These are phyloP conservation scores for Argyrosomus regius DNA, from an alignment of 2,797 vertebrate genomes.

Conservation along the genomic window DNA sequence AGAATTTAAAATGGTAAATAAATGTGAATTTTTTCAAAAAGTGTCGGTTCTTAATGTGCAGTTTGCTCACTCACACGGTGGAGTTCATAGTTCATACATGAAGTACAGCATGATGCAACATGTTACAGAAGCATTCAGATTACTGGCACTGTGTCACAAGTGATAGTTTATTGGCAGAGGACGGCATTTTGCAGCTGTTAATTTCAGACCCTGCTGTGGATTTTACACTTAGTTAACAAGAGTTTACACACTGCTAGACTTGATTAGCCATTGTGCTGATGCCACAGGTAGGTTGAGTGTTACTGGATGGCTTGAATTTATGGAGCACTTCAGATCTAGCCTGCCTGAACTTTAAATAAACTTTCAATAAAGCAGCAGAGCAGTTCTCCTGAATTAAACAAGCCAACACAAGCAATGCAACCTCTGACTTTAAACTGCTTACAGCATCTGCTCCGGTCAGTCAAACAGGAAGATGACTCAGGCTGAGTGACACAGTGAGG, in stretches of 20 bases:
- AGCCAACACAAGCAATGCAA: neutral
- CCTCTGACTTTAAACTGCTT: neutral
- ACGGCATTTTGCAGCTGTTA: constrained; percentile 29
- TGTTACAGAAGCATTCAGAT: constrained; percentile 2
- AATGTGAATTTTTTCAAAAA: neutral
- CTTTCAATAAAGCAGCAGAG: neutral
- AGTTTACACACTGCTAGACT: neutral
- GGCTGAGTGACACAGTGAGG: neutral
- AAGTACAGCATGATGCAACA: neutral
- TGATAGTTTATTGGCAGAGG: constrained; percentile 11
- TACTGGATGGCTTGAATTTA: constrained; percentile 14
- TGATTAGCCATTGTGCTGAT: neutral
- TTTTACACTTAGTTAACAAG: neutral
- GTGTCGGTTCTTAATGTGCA: neutral
- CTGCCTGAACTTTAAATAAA: constrained; percentile 3
- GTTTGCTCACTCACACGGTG: constrained; percentile 5
- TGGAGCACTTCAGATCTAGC: neutral
- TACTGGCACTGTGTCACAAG: neutral
- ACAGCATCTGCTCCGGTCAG: neutral
- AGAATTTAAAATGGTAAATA: neutral
- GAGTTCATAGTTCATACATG: constrained; percentile 9
- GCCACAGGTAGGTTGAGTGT: neutral
- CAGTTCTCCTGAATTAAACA: neutral
- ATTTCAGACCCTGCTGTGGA: constrained; percentile 16
- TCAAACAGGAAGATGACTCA: neutral